Evolutionary conservation across 1,140 invertebrate genomes (phyloP).

Genomic region (Drosophila orena): DNA sequence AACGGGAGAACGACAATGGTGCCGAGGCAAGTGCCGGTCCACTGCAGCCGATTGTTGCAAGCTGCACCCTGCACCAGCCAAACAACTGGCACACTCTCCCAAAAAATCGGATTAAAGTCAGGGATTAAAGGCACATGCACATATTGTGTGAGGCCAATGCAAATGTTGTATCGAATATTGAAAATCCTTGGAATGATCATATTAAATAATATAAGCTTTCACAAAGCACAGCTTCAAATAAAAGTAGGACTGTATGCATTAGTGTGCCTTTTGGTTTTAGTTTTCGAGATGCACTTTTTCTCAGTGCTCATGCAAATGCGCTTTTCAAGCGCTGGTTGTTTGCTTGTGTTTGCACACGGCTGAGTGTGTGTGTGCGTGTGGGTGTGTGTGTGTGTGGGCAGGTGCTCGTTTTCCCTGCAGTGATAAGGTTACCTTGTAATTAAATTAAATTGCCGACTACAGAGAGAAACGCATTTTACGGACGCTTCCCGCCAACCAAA

Average conservation of each 20-base stretch:
- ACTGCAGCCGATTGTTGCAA: conserved; percentile 12
- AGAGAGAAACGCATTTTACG: conserved; percentile 24
- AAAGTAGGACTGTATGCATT: too few species aligned
- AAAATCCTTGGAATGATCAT: too few species aligned
- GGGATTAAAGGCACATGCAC: too few species aligned
- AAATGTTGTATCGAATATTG: too few species aligned
- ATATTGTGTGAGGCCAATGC: too few species aligned
- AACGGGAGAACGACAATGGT: conserved; percentile 25
- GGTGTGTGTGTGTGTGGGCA: too few species aligned
- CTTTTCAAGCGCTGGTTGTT: conserved; percentile 15
- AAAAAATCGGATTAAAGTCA: neutral
- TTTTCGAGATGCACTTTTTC: neutral
- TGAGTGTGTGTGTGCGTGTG: conserved; percentile 20
- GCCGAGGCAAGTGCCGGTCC: conserved; percentile 7
- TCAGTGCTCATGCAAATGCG: conserved; percentile 31
- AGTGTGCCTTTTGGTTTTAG: neutral
- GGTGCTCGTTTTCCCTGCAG: conserved; percentile 62
- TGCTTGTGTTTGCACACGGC: conserved; percentile 12
- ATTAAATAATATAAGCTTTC: too few species aligned
- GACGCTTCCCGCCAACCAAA: conserved; percentile 17
- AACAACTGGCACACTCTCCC: neutral
- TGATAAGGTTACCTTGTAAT: conserved; percentile 77
- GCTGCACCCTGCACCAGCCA: neutral
- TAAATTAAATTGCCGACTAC: conserved; percentile 75
- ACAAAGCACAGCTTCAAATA: too few species aligned